phyloP scores from a whole-genome alignment of 2,797 vertebrate species.

The Sebastes cheni region DNA sequence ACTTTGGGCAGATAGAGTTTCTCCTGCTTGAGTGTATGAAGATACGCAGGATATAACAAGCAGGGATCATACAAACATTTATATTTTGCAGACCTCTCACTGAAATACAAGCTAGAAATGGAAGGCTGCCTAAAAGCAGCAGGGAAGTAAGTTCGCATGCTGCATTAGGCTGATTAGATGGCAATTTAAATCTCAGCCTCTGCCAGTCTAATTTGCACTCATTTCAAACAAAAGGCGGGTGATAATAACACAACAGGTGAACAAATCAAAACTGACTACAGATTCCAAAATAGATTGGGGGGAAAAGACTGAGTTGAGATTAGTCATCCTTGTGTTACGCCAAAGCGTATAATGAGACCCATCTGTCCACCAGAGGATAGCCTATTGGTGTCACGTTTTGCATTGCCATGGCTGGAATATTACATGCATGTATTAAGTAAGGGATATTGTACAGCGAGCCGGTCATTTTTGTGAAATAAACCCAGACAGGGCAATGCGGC shows the following conservation, averaged over 20 bases:
- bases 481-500: no score
- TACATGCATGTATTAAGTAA: not conserved
- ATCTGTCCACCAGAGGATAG: no score
- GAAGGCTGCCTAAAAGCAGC: constrained; percentile 22
- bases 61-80: constrained; percentile 27
- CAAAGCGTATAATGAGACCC: no score
- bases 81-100: not conserved
- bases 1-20: not conserved
- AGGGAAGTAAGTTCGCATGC: not conserved
- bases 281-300: not conserved
- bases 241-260: constrained; percentile 1
- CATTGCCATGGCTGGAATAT: not conserved
- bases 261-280: constrained; percentile 4
- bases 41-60: not conserved
- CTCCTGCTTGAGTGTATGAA: not conserved
- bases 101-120: constrained; percentile 8
- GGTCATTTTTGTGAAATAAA: no score
- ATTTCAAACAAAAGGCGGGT: constrained; percentile 21
- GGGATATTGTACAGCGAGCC: accelerated
- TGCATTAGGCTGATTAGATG: constrained; percentile 33
- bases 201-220: constrained; percentile 1
- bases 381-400: no score
- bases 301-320: not conserved
- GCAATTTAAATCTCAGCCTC: constrained; percentile 11
- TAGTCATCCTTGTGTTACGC: no score